Conservation (phyloP, 2,888 invertebrate genomes). For the Mamestra brassicae region DNA sequence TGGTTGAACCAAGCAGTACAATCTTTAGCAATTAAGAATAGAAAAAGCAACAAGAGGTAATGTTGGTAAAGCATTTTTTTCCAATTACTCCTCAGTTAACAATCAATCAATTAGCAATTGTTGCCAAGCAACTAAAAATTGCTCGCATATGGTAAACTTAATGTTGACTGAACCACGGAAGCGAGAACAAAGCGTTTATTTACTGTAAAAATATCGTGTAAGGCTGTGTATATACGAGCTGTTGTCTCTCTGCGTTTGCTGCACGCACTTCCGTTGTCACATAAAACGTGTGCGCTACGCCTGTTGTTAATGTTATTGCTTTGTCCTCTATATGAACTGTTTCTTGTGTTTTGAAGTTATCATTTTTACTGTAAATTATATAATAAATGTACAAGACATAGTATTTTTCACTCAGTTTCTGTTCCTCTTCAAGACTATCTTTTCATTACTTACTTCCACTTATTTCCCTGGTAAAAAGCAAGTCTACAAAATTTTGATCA, state of each 20-base stretch:
- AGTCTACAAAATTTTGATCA: slow-evolving; percentile 12
- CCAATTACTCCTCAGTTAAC: not conserved
- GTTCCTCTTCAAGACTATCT: not conserved
- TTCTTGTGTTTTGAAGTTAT: slow-evolving; percentile 18
- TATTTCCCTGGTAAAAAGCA: not conserved
- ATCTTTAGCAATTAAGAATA: not conserved
- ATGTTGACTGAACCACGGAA: slow-evolving; percentile 26
- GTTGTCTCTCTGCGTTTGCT: slow-evolving; percentile 34
- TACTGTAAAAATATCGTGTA: slow-evolving; percentile 46
- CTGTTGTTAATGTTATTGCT: slow-evolving; percentile 48
- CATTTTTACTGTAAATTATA: not conserved
- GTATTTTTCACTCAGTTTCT: not conserved
- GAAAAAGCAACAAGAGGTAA: not conserved
- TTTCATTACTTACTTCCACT: not conserved
- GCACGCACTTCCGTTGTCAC: slow-evolving; percentile 61
- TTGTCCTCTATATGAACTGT: slow-evolving; percentile 32
- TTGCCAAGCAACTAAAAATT: not conserved
- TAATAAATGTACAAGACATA: not conserved
- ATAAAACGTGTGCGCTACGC: slow-evolving; percentile 52
- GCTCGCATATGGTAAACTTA: not conserved
- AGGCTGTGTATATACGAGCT: not conserved
- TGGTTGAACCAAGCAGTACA: too few species aligned
- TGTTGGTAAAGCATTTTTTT: too few species aligned
- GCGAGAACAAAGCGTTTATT: slow-evolving; percentile 51
- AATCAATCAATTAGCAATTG: not conserved